phyloP scores from a whole-genome alignment of 2,797 vertebrate species.

The Smutsia temminckii region DNA sequence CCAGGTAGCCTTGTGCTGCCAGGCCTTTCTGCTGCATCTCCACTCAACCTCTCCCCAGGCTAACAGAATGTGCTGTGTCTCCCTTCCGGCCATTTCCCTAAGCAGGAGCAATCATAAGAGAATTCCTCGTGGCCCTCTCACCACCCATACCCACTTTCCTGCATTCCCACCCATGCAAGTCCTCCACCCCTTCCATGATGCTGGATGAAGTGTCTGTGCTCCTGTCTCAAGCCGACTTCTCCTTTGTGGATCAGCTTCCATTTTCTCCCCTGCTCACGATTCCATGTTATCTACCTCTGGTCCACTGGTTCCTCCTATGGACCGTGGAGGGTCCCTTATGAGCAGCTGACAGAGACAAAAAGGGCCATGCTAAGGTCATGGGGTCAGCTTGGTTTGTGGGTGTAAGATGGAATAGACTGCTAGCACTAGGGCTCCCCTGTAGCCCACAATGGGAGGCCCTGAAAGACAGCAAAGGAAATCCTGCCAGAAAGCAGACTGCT shows the following conservation, averaged over 20 bases:
- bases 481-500: background rate
- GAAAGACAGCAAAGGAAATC: background rate
- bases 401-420: background rate
- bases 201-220: background rate
- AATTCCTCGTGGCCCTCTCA: background rate
- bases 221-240: background rate
- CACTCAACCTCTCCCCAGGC: too few species aligned
- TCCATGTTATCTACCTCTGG: background rate
- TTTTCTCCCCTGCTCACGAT: background rate
- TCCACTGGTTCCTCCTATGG: background rate
- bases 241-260: background rate
- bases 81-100: background rate
- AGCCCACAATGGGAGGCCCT: background rate
- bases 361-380: background rate
- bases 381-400: background rate
- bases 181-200: background rate
- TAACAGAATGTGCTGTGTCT: background rate
- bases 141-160: background rate
- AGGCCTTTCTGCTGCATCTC: fast-evolving
- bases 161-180: fast-evolving
- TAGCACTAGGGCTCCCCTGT: background rate
- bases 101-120: background rate
- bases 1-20: background rate
- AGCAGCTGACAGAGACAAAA: background rate
- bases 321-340: background rate